Evolutionary conservation across 2,113 vertebrate genomes (phyloP), one percentile per base, ranked within the genome.

Genomic region (Ceyx margarethae): DNA sequence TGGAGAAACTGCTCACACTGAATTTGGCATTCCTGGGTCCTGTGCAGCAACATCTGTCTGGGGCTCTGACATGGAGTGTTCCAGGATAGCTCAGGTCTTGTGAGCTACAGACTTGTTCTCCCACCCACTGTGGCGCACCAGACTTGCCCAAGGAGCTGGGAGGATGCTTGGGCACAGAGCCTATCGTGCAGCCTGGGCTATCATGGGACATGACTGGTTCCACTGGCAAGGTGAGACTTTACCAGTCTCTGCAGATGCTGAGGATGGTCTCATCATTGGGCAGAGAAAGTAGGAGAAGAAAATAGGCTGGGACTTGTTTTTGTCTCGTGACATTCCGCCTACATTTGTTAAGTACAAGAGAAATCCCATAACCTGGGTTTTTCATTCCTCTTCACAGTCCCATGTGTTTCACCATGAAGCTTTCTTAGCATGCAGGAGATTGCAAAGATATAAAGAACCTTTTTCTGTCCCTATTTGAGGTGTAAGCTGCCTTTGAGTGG

Each of bases 351-450:
- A 68, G 78, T 66, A 56, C 60, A 57, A 84, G 58, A 90, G 82
- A 61, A 91, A 95, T 61, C 86, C 19, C 46, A 61, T 84, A 87
- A 85, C 83, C 29, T 92, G 90, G 50, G 60, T 37, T 93, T 95
- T 95, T 84, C n/a, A 80, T 95, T 94, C 64, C 28, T 95, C 68
- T 73, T 93, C 86, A 71, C 23, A 67, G 67, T 43, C 40, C 42
- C 23, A 2, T 26, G 33, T 9, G 20, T 88, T 87, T 83, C 61
- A 72, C 40, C 74, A n/a, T 1, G 3, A 67, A 67, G 33, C 48
- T 57, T 71, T 33, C 31, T 50, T 74, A 20, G 23, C 0, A 1
- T 72, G 67, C 75, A 26, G 18, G 48, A 21, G 48, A 23, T 21
- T 23, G 48, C 48, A 50, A 50, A 50, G 48, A 22, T 50, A 50